phyloP scores from a whole-genome alignment of 2,888 invertebrate species.

The Callyntrura sp. region DNA sequence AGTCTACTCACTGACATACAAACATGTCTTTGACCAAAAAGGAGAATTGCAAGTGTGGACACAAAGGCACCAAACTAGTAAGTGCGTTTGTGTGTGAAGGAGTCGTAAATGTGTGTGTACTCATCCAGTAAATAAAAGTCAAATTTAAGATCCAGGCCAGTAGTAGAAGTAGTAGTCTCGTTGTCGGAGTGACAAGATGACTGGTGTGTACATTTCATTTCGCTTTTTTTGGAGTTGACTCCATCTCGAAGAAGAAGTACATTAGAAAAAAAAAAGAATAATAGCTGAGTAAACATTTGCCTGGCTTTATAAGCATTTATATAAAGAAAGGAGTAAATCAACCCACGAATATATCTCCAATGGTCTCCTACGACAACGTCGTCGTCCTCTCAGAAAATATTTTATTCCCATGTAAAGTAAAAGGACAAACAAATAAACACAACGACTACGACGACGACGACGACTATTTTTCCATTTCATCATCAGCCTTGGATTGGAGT shows the following conservation, averaged over 20 bases:
- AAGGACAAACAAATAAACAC: constrained; percentile 25
- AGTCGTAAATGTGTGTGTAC: constrained; percentile 18
- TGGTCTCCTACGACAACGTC: not conserved
- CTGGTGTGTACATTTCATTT: constrained; percentile 41
- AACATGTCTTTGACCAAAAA: not conserved
- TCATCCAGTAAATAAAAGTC: constrained; percentile 71
- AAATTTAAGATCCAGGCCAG: constrained; percentile 58
- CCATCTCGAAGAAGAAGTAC: not conserved
- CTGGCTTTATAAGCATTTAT: constrained; percentile 33
- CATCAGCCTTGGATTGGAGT: not conserved
- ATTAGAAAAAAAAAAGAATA: constrained; percentile 16
- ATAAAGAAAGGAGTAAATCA: constrained; percentile 3
- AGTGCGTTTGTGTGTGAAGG: constrained; percentile 14
- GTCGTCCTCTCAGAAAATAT: not conserved
- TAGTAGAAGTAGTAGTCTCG: not conserved
- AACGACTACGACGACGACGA: too few relatives aligned
- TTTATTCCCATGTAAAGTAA: not conserved
- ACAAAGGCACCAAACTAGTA: constrained; percentile 8
- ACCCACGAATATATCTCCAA: constrained; percentile 8
- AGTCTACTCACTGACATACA: not conserved
- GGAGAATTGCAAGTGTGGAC: constrained; percentile 7
- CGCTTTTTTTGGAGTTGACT: not conserved
- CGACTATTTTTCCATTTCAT: not conserved
- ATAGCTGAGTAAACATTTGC: constrained; percentile 67
- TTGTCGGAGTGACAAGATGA: not conserved